These are phyloP conservation scores for Zaprionus bogoriensis DNA, from an alignment of 2,888 invertebrate genomes.

Conservation along the genomic window DNA sequence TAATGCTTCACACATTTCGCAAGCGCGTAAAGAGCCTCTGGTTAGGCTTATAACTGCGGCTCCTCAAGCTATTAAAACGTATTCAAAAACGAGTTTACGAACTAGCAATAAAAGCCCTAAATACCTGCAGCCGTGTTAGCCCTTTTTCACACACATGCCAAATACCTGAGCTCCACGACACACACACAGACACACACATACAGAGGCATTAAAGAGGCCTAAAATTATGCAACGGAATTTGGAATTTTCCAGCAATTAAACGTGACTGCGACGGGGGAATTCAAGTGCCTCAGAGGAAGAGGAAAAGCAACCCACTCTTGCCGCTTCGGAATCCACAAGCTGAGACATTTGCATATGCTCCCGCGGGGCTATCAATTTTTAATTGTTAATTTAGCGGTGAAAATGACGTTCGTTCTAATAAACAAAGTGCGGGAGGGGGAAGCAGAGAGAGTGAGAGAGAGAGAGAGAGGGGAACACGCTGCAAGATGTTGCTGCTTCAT, in stretches of 20 bases:
- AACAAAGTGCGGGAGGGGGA: slow-evolving; percentile 16
- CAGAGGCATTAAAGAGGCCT: slow-evolving; percentile 20
- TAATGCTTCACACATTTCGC: not conserved
- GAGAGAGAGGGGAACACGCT: too few species aligned
- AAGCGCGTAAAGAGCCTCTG: not conserved
- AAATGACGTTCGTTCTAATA: slow-evolving; percentile 68
- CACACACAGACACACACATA: not conserved
- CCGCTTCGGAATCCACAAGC: not conserved
- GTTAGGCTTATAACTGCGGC: not conserved
- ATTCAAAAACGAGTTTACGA: not conserved
- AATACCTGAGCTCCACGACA: not conserved
- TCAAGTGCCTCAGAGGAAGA: slow-evolving; percentile 8
- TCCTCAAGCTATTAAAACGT: not conserved
- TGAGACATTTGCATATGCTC: slow-evolving; percentile 52
- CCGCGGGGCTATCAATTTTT: slow-evolving; percentile 76
- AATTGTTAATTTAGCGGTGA: slow-evolving; percentile 76
- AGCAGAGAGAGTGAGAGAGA: not conserved
- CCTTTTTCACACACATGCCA: not conserved
- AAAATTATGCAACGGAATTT: slow-evolving; percentile 59
- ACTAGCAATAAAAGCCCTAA: not conserved
- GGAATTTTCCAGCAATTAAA: slow-evolving; percentile 66
- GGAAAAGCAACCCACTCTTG: not conserved
- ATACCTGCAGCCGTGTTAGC: not conserved
- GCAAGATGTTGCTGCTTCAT: slow-evolving; percentile 39
- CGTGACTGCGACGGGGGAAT: slow-evolving; percentile 41